Base-by-base conservation (phyloP, 1,140 invertebrate species). In the Orchestia grillus region DNA sequence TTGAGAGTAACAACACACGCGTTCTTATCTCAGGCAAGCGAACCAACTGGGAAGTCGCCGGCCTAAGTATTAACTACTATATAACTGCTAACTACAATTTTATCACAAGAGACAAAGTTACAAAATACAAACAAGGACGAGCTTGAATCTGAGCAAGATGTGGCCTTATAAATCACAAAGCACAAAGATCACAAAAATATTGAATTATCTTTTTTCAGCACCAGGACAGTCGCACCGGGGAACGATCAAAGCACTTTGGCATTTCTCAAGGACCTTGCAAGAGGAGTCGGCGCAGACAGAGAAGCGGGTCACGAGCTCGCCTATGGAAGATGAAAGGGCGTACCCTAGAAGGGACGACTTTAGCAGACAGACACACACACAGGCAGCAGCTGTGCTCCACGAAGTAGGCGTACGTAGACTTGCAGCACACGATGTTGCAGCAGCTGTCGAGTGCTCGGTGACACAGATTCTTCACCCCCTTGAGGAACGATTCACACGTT, bases 321-420 rank as follows among this genome's bases (percentile, higher is more conserved):
- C 44, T 44, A 94, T 94, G 92, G 92, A 94, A 94, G 92, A 94
- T 45, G 40, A 94, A 47, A 47, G 92, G 44, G 92, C 44, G 44
- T 40, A 92, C 44, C 92, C 44, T 94, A 94, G 92, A 94, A 94
- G 92, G 92, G 44, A 94, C 92, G 92, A 94, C 92, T 94, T 47
- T 45, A 94, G 92, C 92, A 94, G 92, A 91, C 88, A 90, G 88
- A 90, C 87, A 36, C 87, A 87, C 36, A 41, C 36, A 87, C 8
- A 8, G 36, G 41, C 88, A 90, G 88, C 92, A 94, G 92, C 92
- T 94, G 92, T 94, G 92, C 92, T 77, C 11, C 92, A 42, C 43
- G 47, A 94, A 94, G 92, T 45, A 94, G 92, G 92, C 88, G 88
- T 91, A 91, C 41, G 92, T 47, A 47, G 44, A 94, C 6, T 45